Base-by-base conservation (phyloP, 1,140 invertebrate species). In the Neomicropteryx cornuta region DNA sequence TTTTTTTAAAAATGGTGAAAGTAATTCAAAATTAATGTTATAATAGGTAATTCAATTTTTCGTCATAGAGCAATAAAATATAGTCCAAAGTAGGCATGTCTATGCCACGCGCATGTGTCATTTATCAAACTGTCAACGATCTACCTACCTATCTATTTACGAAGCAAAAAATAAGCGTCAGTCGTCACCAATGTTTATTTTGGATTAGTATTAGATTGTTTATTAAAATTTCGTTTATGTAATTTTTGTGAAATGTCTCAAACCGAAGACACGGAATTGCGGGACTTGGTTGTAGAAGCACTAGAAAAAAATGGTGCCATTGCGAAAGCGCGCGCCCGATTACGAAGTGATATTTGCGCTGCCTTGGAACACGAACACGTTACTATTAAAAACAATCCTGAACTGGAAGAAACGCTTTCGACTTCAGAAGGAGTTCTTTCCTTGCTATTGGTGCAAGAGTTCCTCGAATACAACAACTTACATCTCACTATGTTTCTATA, bases 401-500 rank as follows among this genome's bases (percentile, higher is more conserved):
- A 38, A 33, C 56, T 69, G 38, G 63, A 62, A 38, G 62, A 61
- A 41, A 41, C 62, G 16, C 42, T 67, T 18, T 57, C 60, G 31
- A 23, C 60, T 36, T 63, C 58, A 3, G 66, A 66, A 52, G 66
- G 64, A 36, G 42, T 60, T 23, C 38, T 67, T 21, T 55, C 60
- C 11, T 45, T 67, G 18, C 55, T 60, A 16, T 47, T 69, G 21
- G 55, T 67, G 36, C 60, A 67, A 34, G 66, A 69, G 36, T 60
- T 69, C 44, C 49, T 69, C 37, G 62, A 69, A 48, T 68, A 56
- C 52, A 66, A 62, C 49, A 60, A 62, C 45, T 49, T 69, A 11
- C 62, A 57, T 45, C 66, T 66, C 42, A 66, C 63, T n/a, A 54
- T 64, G 47, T 64, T 64, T 52, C 61, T 68, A 23, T 67, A 65